Evolutionary conservation across 2,113 vertebrate species (phyloP), one percentile per base, ranked within the genome.

Genomic region (Cynopterus brachyotis): DNA sequence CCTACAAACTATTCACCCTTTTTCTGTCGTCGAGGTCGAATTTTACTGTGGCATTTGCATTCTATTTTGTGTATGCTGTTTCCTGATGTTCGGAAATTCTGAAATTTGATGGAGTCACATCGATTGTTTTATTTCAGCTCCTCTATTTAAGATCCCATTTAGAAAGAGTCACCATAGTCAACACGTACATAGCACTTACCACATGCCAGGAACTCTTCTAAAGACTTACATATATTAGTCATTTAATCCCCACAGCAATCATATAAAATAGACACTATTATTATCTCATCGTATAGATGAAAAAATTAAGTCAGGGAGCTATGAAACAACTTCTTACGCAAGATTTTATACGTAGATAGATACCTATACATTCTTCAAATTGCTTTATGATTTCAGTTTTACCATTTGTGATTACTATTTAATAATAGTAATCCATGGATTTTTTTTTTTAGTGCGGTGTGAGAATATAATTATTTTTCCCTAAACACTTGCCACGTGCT

Each of bases 31-130:
- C 20, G 66, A 59, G 73, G 40, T 60, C 92, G 64, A 69, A 90
- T 87, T 37, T 90, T 91, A 96, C 92, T 30, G 20, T 73, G 37
- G 26, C 53, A 87, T 89, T 83, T 90, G 62, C 17, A 75, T 83
- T 89, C 90, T 83, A 40, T 66, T 86, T 93, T 86, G 32, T 94
- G 59, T 47, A 47, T 37, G 59, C 37, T 86, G 79, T 93, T 96
- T 72, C 62, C 62, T 66, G 59, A 89, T 40, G 45, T 75, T 95
- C 55, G 50, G 59, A 87, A 80, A 87, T 70, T 66, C 91, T 47
- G 55, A 76, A 40, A 47, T 80, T 92, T 80, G 60, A 30, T 37
- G 47, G 40, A 79, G 53, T 96, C 81, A 30, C 13, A 72, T 76
- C n/a, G 83, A 89, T 47, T 32, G 40, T 80, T 78, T 85, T 79